Evolutionary conservation across 2,888 invertebrate species (phyloP).

Genomic region (Cerastis rubricosa): DNA sequence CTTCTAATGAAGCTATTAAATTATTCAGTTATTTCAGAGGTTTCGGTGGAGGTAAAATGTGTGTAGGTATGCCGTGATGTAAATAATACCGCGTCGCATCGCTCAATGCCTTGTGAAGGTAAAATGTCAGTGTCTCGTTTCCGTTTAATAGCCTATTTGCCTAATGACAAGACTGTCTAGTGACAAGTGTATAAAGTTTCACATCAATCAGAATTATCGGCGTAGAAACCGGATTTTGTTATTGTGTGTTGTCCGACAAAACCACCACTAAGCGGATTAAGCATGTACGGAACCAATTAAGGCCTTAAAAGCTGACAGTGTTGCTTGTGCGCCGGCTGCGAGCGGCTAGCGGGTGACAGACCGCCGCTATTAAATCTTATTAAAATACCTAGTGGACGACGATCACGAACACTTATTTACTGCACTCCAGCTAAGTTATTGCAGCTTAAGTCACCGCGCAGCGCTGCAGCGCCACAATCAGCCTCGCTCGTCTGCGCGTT

Average conservation of each 20-base stretch:
- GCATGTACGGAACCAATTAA: slow-evolving; percentile 87
- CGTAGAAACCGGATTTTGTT: slow-evolving; percentile 79
- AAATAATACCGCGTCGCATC: slow-evolving; percentile 46
- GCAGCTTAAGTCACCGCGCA: slow-evolving; percentile 78
- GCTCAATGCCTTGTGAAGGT: slow-evolving; percentile 28
- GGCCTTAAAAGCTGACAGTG: slow-evolving; percentile 82
- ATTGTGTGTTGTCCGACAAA: slow-evolving; percentile 80
- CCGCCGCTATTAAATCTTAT: slow-evolving; percentile 85
- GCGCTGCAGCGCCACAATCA: slow-evolving; percentile 80
- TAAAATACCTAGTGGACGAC: slow-evolving; percentile 84
- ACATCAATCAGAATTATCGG: slow-evolving; percentile 80
- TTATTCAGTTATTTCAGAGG: slow-evolving; percentile 71
- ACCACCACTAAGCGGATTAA: slow-evolving; percentile 85
- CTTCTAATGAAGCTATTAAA: slow-evolving; percentile 82
- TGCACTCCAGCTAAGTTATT: slow-evolving; percentile 80
- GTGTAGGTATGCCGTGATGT: slow-evolving; percentile 44
- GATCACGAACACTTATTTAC: slow-evolving; percentile 86
- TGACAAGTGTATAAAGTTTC: slow-evolving; percentile 76
- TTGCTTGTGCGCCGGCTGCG: slow-evolving; percentile 73
- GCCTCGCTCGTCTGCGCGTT: slow-evolving; percentile 79
- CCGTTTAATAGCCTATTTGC: slow-evolving; percentile 63
- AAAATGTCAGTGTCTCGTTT: slow-evolving; percentile 44
- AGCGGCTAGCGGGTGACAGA: slow-evolving; percentile 66
- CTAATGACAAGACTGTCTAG: slow-evolving; percentile 73
- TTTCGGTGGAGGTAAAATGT: slow-evolving; percentile 61